Evolutionary conservation across 2,113 vertebrate species (phyloP).

Genomic region (Tachycineta bicolor): DNA sequence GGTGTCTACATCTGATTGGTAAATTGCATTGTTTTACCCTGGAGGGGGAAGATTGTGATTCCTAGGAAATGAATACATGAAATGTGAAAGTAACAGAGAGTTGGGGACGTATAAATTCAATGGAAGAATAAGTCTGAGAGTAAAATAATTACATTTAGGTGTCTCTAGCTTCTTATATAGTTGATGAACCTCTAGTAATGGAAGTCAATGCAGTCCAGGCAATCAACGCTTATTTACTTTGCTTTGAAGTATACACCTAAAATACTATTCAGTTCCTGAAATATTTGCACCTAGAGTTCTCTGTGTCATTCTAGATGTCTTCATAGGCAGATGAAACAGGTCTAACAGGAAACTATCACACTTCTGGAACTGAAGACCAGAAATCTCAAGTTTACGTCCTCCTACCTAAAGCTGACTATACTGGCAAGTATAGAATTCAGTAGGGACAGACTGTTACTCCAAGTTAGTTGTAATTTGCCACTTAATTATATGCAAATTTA

Average conservation of each 20-base stretch:
- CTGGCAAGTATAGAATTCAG: not conserved
- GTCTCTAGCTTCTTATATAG: not conserved
- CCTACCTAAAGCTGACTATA: not conserved
- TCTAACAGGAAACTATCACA: not conserved
- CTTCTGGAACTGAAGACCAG: not conserved
- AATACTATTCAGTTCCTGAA: not conserved
- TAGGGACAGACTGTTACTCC: not conserved
- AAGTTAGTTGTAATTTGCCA: not conserved
- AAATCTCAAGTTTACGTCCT: not conserved
- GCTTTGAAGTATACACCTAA: not conserved
- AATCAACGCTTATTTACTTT: not conserved
- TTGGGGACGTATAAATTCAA: not conserved
- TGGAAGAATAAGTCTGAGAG: not conserved
- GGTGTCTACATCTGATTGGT: not conserved
- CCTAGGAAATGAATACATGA: not conserved
- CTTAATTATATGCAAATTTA: not conserved
- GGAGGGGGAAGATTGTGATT: not conserved
- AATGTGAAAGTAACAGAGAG: not conserved
- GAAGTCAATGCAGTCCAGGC: not conserved
- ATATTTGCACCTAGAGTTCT: not conserved
- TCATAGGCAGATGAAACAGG: not conserved
- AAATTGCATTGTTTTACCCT: not conserved
- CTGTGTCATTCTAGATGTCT: not conserved
- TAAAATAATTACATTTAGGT: not conserved
- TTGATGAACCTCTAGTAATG: not conserved